Percentiles rank a stretch among this genome's conserved stretches.
Evolutionary conservation across 1,140 invertebrate species (phyloP).

Genomic region (Anastatus disparis): DNA sequence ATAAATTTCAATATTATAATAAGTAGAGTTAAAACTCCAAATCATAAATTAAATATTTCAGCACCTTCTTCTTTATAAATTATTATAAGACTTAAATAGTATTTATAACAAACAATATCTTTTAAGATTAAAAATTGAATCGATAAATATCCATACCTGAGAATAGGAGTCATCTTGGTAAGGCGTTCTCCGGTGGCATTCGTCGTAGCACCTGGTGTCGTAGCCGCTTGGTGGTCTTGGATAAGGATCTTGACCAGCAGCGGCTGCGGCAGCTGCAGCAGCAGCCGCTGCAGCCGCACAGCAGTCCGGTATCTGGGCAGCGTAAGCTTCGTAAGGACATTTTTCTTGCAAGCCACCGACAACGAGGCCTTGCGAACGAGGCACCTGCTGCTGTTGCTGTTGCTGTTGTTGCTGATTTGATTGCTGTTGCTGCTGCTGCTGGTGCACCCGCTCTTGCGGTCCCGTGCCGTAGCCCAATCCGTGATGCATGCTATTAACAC

Average conservation of each 20-base stretch:
- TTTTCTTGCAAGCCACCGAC: slow-evolving; percentile 49
- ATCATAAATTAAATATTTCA: no score
- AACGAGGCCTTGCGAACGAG: slow-evolving; percentile 37
- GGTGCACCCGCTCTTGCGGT: slow-evolving; percentile 64
- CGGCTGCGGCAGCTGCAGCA: slow-evolving; percentile 50
- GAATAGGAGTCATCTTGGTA: slow-evolving; percentile 62
- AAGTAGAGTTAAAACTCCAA: no score
- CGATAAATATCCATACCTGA: slow-evolving; percentile 51
- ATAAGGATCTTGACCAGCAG: slow-evolving; percentile 58
- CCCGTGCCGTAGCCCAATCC: slow-evolving; percentile 54
- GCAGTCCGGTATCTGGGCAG: slow-evolving; percentile 63
- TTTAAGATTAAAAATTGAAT: no score
- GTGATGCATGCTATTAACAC: slow-evolving; percentile 51
- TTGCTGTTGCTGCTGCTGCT: slow-evolving; percentile 42
- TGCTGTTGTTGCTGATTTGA: neutral
- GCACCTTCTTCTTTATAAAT: no score
- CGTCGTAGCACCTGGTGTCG: slow-evolving; percentile 62
- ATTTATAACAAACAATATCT: no score
- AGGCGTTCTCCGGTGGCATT: slow-evolving; percentile 60
- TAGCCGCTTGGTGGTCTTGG: slow-evolving; percentile 62
- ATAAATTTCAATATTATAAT: no score
- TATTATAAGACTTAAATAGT: no score
- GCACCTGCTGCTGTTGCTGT: slow-evolving; percentile 37
- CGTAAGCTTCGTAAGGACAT: slow-evolving; percentile 62
- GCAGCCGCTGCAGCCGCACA: slow-evolving; percentile 56